A percentile compares a stretch with the other conserved stretches of the same genome.
These are phyloP conservation scores for Serranochromis macrocephalus DNA, from an alignment of 2,113 vertebrate species.

Conservation along the genomic window DNA sequence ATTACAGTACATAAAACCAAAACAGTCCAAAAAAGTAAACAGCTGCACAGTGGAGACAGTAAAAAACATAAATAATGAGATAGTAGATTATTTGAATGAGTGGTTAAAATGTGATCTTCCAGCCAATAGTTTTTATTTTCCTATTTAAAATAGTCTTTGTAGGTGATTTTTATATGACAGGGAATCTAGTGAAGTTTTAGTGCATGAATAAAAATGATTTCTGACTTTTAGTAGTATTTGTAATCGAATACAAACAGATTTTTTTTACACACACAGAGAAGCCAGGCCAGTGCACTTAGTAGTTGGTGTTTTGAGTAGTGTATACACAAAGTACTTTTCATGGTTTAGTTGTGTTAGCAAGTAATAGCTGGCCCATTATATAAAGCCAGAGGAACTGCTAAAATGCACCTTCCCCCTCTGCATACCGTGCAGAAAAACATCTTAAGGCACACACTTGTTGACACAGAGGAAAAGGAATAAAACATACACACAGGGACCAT, in stretches of 20 bases:
- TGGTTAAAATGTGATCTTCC: background rate
- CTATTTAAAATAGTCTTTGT: background rate
- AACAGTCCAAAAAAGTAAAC: background rate
- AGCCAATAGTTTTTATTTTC: background rate
- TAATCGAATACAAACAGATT: background rate
- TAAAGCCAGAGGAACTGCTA: background rate
- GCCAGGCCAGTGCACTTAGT: background rate
- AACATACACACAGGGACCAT: background rate
- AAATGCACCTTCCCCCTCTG: background rate
- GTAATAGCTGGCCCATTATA: background rate
- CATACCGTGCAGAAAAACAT: background rate
- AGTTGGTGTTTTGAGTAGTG: background rate
- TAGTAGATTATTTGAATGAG: too few species aligned
- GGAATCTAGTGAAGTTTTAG: background rate
- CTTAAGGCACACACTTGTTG: background rate
- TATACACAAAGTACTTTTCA: background rate
- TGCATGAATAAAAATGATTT: background rate
- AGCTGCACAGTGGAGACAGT: background rate
- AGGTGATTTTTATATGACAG: background rate
- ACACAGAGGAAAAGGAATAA: background rate
- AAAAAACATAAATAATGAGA: background rate
- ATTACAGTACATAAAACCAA: background rate
- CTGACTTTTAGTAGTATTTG: background rate
- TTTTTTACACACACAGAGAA: background rate
- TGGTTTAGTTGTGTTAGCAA: background rate